These are phyloP conservation scores for Bovichtus diacanthus DNA, from an alignment of 2,797 vertebrate species.

Conservation along the genomic window DNA sequence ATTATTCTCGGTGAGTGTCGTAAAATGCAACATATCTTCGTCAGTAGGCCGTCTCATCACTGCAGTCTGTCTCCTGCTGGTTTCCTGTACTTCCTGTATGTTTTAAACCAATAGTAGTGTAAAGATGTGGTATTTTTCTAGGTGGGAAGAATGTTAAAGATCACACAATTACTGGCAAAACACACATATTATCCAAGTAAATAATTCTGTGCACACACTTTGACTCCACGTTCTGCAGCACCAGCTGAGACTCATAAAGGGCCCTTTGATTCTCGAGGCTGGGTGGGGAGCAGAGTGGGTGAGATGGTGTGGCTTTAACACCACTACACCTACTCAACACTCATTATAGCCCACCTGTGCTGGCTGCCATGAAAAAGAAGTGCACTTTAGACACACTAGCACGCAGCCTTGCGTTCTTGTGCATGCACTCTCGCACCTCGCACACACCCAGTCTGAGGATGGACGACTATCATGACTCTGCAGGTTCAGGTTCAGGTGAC, in stretches of 20 bases:
- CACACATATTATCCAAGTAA: background rate
- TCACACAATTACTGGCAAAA: conserved; percentile 33
- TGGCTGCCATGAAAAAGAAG: conserved; percentile 44
- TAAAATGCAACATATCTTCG: conserved; percentile 38
- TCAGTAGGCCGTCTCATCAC: conserved; percentile 30
- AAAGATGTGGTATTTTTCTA: conserved; percentile 37
- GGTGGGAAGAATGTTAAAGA: conserved; percentile 27
- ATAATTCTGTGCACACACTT: conserved; percentile 9
- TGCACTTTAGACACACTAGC: conserved; percentile 25
- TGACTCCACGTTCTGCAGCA: conserved; percentile 11
- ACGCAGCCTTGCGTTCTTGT: conserved; percentile 4
- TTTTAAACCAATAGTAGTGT: conserved; percentile 37
- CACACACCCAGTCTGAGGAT: conserved; percentile 31
- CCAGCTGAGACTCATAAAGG: conserved; percentile 70
- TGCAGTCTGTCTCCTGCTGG: conserved; percentile 48
- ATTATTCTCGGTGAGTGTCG: conserved; percentile 3
- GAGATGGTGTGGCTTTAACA: conserved; percentile 57
- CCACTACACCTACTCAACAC: conserved; percentile 61
- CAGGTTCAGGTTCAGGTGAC: conserved; percentile 63
- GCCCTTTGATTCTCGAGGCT: conserved; percentile 67
- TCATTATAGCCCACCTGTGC: conserved; percentile 56
- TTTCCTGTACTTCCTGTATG: conserved; percentile 53
- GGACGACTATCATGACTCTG: conserved; percentile 41
- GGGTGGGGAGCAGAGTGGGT: conserved; percentile 34
- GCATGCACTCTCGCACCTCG: conserved; percentile 9